A percentile compares a stretch with the other conserved stretches of the same genome.
phyloP scores from a whole-genome alignment of 2,888 invertebrate species.

The Cancer borealis region DNA sequence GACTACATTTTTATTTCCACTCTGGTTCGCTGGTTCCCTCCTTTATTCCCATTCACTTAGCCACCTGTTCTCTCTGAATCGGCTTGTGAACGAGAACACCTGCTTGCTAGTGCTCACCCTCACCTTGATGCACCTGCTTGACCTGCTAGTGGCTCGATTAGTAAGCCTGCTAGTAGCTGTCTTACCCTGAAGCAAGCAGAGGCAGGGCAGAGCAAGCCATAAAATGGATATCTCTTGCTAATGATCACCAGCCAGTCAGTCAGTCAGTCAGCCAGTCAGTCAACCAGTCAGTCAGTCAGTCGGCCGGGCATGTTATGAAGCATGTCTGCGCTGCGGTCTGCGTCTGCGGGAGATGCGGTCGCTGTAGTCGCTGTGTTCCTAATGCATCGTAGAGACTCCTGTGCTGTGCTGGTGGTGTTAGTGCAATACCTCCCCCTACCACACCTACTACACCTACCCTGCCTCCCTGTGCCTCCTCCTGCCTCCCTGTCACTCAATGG shows the following conservation, averaged over 20 bases:
- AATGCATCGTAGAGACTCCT: not conserved
- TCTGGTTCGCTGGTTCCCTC: not conserved
- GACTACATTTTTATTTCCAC: not conserved
- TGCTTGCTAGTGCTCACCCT: constrained; percentile 42
- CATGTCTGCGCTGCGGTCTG: not conserved
- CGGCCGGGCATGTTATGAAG: not conserved
- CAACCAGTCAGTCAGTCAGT: not conserved
- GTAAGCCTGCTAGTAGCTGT: not conserved
- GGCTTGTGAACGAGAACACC: constrained; percentile 32
- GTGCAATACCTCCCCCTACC: not conserved
- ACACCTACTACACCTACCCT: not conserved
- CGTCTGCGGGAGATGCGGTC: not conserved
- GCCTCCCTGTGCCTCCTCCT: not conserved
- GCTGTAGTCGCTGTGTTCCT: not conserved
- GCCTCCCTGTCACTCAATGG: not conserved
- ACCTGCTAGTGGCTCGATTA: constrained; percentile 30
- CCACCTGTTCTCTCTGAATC: constrained; percentile 1
- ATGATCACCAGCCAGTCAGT: not conserved
- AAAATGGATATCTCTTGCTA: not conserved
- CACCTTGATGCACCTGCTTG: constrained; percentile 34
- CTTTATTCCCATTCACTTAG: constrained; percentile 1
- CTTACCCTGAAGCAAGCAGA: not conserved
- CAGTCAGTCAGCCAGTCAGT: not conserved
- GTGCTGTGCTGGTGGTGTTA: not conserved
- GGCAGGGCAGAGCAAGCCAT: constrained; percentile 6